A percentile compares a stretch with the other conserved stretches of the same genome.
These are phyloP conservation scores for Drosophila paranaensis DNA, from an alignment of 2,888 invertebrate genomes.

Conservation along the genomic window DNA sequence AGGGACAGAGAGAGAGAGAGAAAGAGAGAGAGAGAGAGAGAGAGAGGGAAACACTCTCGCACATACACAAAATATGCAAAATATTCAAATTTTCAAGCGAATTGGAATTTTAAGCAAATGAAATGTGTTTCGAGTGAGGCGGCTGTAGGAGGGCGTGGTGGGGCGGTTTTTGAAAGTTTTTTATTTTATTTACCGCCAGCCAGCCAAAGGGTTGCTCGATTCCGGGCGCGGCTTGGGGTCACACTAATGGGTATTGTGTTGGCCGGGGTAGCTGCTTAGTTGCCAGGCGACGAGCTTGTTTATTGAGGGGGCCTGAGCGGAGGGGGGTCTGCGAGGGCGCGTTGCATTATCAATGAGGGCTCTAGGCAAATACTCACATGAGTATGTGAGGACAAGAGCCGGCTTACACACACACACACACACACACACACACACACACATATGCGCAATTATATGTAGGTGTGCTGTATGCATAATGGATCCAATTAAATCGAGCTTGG, in stretches of 20 bases:
- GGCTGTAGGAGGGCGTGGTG: conserved; percentile 48
- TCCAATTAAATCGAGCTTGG: conserved; percentile 55
- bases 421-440: background rate
- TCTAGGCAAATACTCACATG: conserved; percentile 30
- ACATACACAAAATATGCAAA: conserved; percentile 68
- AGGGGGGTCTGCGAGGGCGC: conserved; percentile 1
- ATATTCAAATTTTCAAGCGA: conserved; percentile 77
- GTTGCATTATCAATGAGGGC: conserved; percentile 35
- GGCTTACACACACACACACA: background rate
- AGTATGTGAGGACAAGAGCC: conserved; percentile 11
- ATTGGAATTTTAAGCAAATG: conserved; percentile 79
- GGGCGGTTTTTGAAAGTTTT: conserved; percentile 31
- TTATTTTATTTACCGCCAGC: conserved; percentile 14
- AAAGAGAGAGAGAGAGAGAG: conserved; percentile 8
- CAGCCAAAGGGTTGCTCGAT: conserved; percentile 44
- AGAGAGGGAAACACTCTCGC: conserved; percentile 12
- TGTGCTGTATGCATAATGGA: conserved; percentile 51
- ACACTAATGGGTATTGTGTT: conserved; percentile 41
- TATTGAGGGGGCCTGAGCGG: conserved; percentile 8
- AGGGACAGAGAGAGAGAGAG: background rate
- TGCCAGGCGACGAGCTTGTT: conserved; percentile 59
- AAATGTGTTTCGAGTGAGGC: conserved; percentile 60
- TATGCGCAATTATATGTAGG: conserved; percentile 7
- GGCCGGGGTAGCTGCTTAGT: conserved; percentile 46
- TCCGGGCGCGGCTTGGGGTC: conserved; percentile 1